phyloP scores from a whole-genome alignment of 2,797 vertebrate species.

The Clamator glandarius region DNA sequence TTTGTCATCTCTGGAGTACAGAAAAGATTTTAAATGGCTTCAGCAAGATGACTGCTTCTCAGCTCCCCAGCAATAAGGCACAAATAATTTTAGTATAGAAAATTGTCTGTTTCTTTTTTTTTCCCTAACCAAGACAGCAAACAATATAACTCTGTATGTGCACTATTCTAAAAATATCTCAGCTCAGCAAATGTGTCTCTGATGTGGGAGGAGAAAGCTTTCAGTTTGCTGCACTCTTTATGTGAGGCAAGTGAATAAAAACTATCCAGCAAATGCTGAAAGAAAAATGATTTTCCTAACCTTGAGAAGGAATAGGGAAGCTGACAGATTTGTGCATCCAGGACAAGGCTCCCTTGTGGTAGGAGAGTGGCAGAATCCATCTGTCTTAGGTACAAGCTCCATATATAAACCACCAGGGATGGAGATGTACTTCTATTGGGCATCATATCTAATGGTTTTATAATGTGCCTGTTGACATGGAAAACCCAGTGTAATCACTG shows the following conservation, averaged over 20 bases:
- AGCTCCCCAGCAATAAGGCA: constrained; percentile 43
- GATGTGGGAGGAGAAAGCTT: constrained; percentile 66
- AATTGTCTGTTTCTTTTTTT: constrained; percentile 42
- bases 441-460: background rate
- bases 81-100: constrained; percentile 64
- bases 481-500: background rate
- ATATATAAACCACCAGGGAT: background rate
- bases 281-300: constrained; percentile 34
- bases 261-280: constrained; percentile 29
- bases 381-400: background rate
- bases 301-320: background rate
- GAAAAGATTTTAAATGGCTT: constrained; percentile 9
- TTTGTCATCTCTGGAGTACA: constrained; percentile 45
- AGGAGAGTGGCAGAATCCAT: background rate
- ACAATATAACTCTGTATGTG: constrained; percentile 70
- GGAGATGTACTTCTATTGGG: background rate
- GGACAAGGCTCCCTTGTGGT: background rate
- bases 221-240: constrained; percentile 60
- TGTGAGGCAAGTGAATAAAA: constrained; percentile 55
- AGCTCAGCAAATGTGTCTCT: constrained; percentile 62
- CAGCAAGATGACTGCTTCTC: constrained; percentile 18
- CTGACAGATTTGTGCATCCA: background rate
- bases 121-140: constrained; percentile 55
- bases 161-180: constrained; percentile 71
- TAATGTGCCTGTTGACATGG: background rate